A percentile compares a stretch with the other conserved stretches of the same genome.
Conservation (phyloP, 2,888 invertebrate species). For the Bembecia ichneumoniformis region DNA sequence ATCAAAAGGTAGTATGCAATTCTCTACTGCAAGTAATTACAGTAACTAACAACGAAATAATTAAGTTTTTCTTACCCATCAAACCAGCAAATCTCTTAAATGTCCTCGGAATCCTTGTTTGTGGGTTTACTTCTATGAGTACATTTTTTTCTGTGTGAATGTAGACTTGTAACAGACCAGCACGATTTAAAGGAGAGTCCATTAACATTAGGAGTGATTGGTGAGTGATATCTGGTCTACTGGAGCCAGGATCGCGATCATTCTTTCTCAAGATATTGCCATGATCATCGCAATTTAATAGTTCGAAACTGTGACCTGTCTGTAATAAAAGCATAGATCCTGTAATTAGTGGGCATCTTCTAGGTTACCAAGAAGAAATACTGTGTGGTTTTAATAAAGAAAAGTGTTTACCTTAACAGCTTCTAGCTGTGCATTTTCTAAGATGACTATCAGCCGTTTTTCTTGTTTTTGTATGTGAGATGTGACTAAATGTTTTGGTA, state of each 20-base stretch:
- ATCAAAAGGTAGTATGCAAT: too few relatives aligned
- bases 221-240: conserved; percentile 97
- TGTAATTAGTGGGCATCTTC: background rate
- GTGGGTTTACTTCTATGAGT: conserved; percentile 95
- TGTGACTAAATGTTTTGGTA: conserved; percentile 83
- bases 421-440: conserved; percentile 96
- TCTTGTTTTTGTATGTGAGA: conserved; percentile 86
- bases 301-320: conserved; percentile 90
- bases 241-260: conserved; percentile 88
- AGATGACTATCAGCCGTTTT: conserved; percentile 91
- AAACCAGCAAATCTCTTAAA: conserved; percentile 97
- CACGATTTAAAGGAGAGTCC: conserved; percentile 97
- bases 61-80: conserved; percentile 78
- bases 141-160: conserved; percentile 93
- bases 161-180: conserved; percentile 96
- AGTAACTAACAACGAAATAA: background rate
- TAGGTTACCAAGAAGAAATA: too few relatives aligned
- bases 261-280: conserved; percentile 85
- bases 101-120: conserved; percentile 96
- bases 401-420: conserved; percentile 84
- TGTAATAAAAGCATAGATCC: conserved; percentile 44
- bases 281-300: conserved; percentile 96
- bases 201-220: conserved; percentile 97
- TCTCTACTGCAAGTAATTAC: too few relatives aligned
- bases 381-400: too few relatives aligned